phyloP scores from a whole-genome alignment of 2,797 vertebrate species.

The Rhyacichthys aspro region DNA sequence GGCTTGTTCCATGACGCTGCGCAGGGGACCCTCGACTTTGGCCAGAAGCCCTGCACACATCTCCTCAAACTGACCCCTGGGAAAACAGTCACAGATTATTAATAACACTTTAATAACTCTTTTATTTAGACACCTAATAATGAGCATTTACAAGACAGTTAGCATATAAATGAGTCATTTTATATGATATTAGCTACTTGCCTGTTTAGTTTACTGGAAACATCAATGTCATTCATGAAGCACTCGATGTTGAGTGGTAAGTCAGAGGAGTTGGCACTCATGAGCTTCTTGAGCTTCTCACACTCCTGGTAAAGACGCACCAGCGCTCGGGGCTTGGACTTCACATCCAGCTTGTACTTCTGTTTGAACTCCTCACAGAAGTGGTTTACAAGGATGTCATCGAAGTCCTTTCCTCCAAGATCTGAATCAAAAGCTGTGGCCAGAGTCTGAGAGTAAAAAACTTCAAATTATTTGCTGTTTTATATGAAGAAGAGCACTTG shows the following conservation, averaged over 20 bases:
- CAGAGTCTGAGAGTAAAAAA: conserved; percentile 82
- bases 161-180: too few relatives aligned
- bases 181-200: too few relatives aligned
- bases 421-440: conserved; percentile 90
- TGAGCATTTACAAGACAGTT: background rate
- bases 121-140: conserved; percentile 50
- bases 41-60: conserved; percentile 88
- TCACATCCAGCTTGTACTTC: conserved; percentile 96
- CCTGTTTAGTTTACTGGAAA: conserved; percentile 93
- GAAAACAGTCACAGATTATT: conserved; percentile 69
- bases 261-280: conserved; percentile 97
- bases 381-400: conserved; percentile 89
- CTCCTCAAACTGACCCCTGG: conserved; percentile 91
- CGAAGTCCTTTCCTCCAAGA: conserved; percentile 94
- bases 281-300: conserved; percentile 96
- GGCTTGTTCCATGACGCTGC: conserved; percentile 89
- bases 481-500: too few relatives aligned
- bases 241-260: conserved; percentile 97
- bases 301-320: conserved; percentile 95
- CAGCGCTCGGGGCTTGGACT: conserved; percentile 91
- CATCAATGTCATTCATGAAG: conserved; percentile 99
- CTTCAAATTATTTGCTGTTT: background rate
- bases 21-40: conserved; percentile 91
- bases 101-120: conserved; percentile 52
- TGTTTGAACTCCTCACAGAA: conserved; percentile 95